These are phyloP conservation scores for Zonitis immaculata DNA, from an alignment of 2,888 invertebrate genomes.

Conservation along the genomic window DNA sequence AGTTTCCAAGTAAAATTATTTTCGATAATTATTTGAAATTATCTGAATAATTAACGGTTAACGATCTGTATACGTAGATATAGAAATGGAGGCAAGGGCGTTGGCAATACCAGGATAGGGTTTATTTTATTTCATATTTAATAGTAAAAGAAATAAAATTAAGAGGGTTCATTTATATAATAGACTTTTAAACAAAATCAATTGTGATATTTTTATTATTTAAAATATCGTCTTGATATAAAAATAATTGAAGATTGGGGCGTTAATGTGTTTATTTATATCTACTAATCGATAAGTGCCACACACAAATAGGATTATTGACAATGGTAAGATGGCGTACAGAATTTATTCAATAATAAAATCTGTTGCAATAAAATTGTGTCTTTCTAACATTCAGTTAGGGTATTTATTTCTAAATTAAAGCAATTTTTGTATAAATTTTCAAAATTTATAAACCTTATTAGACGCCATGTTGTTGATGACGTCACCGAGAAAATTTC, in stretches of 20 bases:
- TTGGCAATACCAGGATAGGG: slow-evolving; percentile 16
- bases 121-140: slow-evolving; percentile 3
- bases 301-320: slow-evolving; percentile 3
- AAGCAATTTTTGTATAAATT: no score
- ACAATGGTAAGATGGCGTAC: slow-evolving; percentile 19
- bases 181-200: not conserved
- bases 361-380: slow-evolving; percentile 7
- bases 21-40: not conserved
- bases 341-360: slow-evolving; percentile 19
- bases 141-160: not conserved
- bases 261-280: not conserved
- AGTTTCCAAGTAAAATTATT: slow-evolving; percentile 12
- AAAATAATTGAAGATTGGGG: not conserved
- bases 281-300: not conserved
- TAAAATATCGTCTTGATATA: not conserved
- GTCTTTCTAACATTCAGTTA: slow-evolving; percentile 9
- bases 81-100: slow-evolving; percentile 21
- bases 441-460: no score
- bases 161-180: not conserved
- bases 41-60: slow-evolving; percentile 8
- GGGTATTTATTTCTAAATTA: not conserved
- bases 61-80: slow-evolving; percentile 9
- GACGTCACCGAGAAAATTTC: slow-evolving; percentile 17
- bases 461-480: slow-evolving; percentile 21
- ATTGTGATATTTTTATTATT: not conserved